phyloP scores from a whole-genome alignment of 2,797 vertebrate genomes.

The Pristis pectinata region DNA sequence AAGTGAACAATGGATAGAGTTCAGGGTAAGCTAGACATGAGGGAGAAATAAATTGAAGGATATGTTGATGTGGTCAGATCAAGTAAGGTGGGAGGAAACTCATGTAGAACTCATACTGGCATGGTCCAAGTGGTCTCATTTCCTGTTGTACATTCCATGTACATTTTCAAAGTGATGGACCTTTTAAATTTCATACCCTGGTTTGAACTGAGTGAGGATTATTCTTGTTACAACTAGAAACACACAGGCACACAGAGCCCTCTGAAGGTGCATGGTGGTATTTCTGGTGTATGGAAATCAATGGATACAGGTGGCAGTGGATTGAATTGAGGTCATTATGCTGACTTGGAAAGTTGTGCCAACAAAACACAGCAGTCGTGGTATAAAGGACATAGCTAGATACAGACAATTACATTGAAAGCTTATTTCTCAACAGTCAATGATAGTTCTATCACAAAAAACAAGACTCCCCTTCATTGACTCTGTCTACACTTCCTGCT shows the following conservation, averaged over 20 bases:
- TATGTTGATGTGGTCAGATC: background rate
- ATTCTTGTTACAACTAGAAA: background rate
- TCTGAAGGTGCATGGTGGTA: background rate
- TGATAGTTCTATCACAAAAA: too few relatives aligned
- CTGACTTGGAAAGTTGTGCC: background rate
- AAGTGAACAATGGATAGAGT: background rate
- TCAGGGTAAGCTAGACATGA: background rate
- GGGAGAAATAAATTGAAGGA: background rate
- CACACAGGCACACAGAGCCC: background rate
- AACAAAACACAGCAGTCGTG: background rate
- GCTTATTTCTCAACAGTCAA: background rate
- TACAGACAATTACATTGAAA: background rate
- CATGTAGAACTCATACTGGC: background rate
- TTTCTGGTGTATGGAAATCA: background rate
- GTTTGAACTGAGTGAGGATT: background rate
- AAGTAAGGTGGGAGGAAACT: background rate
- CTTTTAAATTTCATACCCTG: background rate
- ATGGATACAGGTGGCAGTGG: background rate
- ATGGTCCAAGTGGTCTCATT: background rate
- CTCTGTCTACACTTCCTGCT: too few relatives aligned
- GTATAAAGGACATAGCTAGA: background rate
- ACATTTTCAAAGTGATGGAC: background rate
- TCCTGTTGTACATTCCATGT: background rate
- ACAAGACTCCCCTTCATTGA: too few relatives aligned
- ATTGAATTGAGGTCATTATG: background rate